Evolutionary conservation across 2,113 vertebrate genomes (phyloP), one percentile per base, ranked within the genome.

Genomic region (Sterna hirundo): DNA sequence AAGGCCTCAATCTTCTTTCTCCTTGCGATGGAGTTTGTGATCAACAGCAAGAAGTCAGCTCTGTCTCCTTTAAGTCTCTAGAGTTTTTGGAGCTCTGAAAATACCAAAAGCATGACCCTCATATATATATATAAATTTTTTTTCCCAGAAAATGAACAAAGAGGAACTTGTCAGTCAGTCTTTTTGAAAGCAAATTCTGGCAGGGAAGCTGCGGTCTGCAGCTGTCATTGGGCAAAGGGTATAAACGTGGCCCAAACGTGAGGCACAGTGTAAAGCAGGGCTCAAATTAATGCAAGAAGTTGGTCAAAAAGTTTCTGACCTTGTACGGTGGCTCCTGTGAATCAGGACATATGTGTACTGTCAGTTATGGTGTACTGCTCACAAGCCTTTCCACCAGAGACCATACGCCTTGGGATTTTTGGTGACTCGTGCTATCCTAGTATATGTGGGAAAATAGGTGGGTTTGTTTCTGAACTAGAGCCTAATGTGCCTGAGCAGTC

Each of bases 61-160:
- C 94, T 95, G 94, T 96, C 92, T 97, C 68, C 82, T 36, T 90
- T 92, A 62, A 6, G 80, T 97, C 95, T 97, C 96, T 90, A 61
- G 96, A 93, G 97, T 74, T 97, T 97, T 97, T 95, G 97, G 76
- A 94, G 90, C 86, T 98, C 97, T 98, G 97, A 96, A 97, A 98
- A 98, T 97, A 98, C 77, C 85, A 96, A 89, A 60, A 97, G 89
- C 94, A 18, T 87, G 96, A 98, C 97, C 94, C 94, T 96, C 87
- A 96, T 8, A 66, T 46, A 54, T n/a, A 96, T 92, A 96, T 64
- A 46, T 85, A 10, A 5, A 36, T 34, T 84, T 96, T 97, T 92
- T 86, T 58, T 16, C 49, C 72, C 38, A 26, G 87, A 93, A 97
- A 96, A 90, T 21, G 61, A 95, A 92, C 86, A 97, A 96, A 94